Base-by-base conservation (phyloP, 2,888 invertebrate species). In the Mechanitis messenoides region DNA sequence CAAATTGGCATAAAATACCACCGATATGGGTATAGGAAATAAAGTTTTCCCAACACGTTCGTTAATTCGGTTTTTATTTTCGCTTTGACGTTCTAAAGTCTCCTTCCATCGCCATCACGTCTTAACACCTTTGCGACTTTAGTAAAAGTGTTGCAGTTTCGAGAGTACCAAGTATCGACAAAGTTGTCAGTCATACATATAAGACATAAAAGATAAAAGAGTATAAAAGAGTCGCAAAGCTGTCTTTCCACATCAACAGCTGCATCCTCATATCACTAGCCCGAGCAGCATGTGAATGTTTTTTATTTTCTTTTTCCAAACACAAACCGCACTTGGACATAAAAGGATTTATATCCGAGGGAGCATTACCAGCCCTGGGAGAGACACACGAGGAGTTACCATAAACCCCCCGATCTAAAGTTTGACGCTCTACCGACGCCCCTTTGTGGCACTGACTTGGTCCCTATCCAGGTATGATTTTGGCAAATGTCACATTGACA, bases 301-400 rank as follows among this genome's bases (percentile, higher is more conserved):
- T 91, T 88, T 89, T 87, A 73, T 88, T 90, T 89, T 90, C 87
- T 86, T 86, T 87, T 87, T 87, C 85, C 85, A 89, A 88, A 88
- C 87, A 87, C 86, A 87, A 84, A 80, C 85, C 85, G 87, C 90
- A 89, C 88, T 87, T 86, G 87, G 90, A 87, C 84, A 83, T 86
- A 84, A 85, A 87, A 87, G 89, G 88, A 88, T 87, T 85, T 88
- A 85, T 89, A 88, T 89, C 86, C 88, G 87, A 85, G 87, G 86
- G 87, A 89, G 84, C 80, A 93, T 91, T 93, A 93, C 89, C 93
- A 93, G 87, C 92, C 92, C 71, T 93, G 93, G 93, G 93, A 93
- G 87, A 85, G 93, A 83, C 92, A 92, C 80, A 91, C 92, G 75
- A 89, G 92, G 82, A 89, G 88, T 84, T 89, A 89, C 84, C 89